Conservation (phyloP, 35 echinoderm and acorn worm genomes). For the Eucidaris tribuloides region DNA sequence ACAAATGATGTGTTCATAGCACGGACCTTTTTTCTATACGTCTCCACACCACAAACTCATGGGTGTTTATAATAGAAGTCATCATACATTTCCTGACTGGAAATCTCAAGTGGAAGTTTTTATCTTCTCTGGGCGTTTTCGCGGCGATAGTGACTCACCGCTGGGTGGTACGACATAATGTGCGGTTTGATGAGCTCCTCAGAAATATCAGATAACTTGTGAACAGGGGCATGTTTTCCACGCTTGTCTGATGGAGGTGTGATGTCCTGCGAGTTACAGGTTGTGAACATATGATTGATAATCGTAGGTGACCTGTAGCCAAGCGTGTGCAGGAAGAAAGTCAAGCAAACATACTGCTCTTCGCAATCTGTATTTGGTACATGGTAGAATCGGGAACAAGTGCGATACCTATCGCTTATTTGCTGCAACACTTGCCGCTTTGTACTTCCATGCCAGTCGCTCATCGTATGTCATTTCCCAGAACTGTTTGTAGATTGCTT, state of each 20-base stretch:
- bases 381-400: no score
- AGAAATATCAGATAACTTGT: no score
- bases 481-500: no score
- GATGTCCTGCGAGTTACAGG: no score
- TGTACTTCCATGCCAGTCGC: no score
- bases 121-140: neutral
- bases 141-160: neutral
- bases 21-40: neutral
- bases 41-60: neutral
- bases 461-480: no score
- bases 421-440: no score
- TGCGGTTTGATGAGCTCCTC: neutral
- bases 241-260: neutral
- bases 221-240: no score
- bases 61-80: constrained; percentile 27
- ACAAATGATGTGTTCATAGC: constrained; percentile 20
- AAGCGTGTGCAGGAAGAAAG: no score
- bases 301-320: neutral
- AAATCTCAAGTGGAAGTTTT: constrained; percentile 13
- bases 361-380: no score
- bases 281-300: constrained; percentile 2
- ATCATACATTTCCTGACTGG: neutral
- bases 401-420: no score
- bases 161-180: constrained; percentile 5
- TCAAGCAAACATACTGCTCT: no score